These are phyloP conservation scores for Oryzias javanicus DNA, from an alignment of 2,113 vertebrate genomes.

Conservation along the genomic window DNA sequence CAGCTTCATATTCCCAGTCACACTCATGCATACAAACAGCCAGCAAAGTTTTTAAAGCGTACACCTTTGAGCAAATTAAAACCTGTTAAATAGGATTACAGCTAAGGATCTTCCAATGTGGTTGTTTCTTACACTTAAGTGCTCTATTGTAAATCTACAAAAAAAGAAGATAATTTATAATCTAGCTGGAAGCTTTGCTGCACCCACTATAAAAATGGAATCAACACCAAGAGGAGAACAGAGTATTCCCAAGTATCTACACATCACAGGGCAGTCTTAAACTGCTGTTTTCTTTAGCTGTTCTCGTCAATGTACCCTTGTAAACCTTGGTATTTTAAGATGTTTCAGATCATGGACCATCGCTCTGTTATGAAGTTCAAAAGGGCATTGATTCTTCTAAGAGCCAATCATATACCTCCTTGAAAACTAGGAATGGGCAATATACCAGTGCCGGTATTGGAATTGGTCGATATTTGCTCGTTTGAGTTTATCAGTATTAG, in stretches of 20 bases:
- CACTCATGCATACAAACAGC: slow-evolving; percentile 33
- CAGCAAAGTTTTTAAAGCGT: slow-evolving; percentile 58
- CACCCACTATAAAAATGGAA: slow-evolving; percentile 7
- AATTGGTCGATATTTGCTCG: too few relatives aligned
- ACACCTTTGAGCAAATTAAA: slow-evolving; percentile 61
- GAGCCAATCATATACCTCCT: too few relatives aligned
- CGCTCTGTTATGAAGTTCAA: too few relatives aligned
- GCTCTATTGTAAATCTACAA: slow-evolving; percentile 51
- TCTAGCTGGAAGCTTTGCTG: slow-evolving; percentile 29
- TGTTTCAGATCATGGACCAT: too few relatives aligned
- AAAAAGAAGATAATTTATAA: slow-evolving; percentile 51
- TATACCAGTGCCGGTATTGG: too few relatives aligned
- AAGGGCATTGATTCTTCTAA: too few relatives aligned
- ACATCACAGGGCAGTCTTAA: slow-evolving; percentile 13
- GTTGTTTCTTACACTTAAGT: slow-evolving; percentile 53
- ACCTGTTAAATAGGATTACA: slow-evolving; percentile 66
- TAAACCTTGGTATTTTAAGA: too few relatives aligned
- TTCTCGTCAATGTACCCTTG: slow-evolving; percentile 8
- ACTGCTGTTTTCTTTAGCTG: slow-evolving; percentile 13
- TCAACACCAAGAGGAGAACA: slow-evolving; percentile 3
- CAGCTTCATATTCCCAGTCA: slow-evolving; percentile 40
- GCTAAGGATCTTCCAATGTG: slow-evolving; percentile 32
- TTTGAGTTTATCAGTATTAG: too few relatives aligned
- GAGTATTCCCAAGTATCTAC: slow-evolving; percentile 3
- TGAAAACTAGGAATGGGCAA: too few relatives aligned